Evolutionary conservation across 2,888 invertebrate genomes (phyloP).

Genomic region (Agrotis clavis): DNA sequence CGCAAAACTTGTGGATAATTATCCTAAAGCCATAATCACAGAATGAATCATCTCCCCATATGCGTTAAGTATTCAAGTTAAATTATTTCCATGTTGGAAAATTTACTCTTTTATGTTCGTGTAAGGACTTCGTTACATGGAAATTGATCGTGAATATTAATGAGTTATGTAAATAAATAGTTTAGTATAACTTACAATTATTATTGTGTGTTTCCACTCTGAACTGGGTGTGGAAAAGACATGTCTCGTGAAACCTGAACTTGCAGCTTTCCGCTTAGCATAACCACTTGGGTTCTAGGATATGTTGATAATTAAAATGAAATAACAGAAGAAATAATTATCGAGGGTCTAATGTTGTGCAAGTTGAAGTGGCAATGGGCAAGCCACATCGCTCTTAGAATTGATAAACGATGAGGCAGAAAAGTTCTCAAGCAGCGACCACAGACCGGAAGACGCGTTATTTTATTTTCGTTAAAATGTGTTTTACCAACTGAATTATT

Average conservation of each 20-base stretch:
- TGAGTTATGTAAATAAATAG: slow-evolving; percentile 36
- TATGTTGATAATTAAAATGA: neutral
- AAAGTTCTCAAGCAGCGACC: too few species aligned
- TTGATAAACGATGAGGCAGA: too few species aligned
- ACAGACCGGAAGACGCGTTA: too few species aligned
- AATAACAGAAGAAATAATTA: neutral
- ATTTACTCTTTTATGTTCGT: slow-evolving; percentile 46
- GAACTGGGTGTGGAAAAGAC: slow-evolving; percentile 24
- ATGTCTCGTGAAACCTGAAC: slow-evolving; percentile 1
- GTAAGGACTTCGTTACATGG: slow-evolving; percentile 46
- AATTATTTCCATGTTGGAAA: slow-evolving; percentile 58
- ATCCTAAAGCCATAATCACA: slow-evolving; percentile 54
- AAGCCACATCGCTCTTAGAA: too few species aligned
- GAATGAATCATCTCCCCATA: slow-evolving; percentile 59
- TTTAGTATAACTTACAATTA: slow-evolving; percentile 46
- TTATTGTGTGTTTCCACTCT: slow-evolving; percentile 33
- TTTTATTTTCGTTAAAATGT: too few species aligned
- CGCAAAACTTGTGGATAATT: slow-evolving; percentile 51
- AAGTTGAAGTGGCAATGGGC: neutral
- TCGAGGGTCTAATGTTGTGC: neutral
- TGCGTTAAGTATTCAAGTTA: slow-evolving; percentile 34
- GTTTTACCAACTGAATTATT: too few species aligned
- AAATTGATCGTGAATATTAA: slow-evolving; percentile 51
- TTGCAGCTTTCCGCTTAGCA: neutral
- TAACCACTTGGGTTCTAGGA: neutral